Conservation (phyloP, 2,888 invertebrate species). For the Machimus atricapillus region DNA sequence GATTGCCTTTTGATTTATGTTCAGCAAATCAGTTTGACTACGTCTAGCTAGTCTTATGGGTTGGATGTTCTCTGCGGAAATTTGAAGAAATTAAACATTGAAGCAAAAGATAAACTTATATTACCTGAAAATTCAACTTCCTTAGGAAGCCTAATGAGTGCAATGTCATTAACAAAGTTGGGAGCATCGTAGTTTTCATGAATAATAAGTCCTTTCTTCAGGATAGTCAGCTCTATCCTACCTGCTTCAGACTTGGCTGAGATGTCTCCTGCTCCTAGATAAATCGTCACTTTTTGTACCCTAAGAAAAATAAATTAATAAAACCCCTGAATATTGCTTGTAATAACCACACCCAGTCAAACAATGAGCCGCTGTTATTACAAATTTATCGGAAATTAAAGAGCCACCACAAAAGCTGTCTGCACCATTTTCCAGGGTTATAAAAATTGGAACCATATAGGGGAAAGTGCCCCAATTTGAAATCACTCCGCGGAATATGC, state of each 20-base stretch:
- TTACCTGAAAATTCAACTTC: neutral
- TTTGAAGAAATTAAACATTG: neutral
- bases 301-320: neutral
- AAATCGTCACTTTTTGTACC: neutral
- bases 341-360: neutral
- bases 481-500: neutral
- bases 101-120: neutral
- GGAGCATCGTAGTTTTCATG: neutral
- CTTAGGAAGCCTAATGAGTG: neutral
- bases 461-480: neutral
- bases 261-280: neutral
- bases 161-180: neutral
- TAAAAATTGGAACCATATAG: neutral
- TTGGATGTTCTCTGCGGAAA: neutral
- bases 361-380: neutral
- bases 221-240: neutral
- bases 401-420: neutral
- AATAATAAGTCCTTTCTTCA: neutral
- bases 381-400: neutral
- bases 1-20: neutral
- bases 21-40: neutral
- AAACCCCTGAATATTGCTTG: neutral
- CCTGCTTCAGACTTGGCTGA: neutral
- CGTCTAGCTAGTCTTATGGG: neutral
- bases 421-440: neutral